Evolutionary conservation across 2,113 vertebrate genomes (phyloP).

Genomic region (Anas platyrhynchos): DNA sequence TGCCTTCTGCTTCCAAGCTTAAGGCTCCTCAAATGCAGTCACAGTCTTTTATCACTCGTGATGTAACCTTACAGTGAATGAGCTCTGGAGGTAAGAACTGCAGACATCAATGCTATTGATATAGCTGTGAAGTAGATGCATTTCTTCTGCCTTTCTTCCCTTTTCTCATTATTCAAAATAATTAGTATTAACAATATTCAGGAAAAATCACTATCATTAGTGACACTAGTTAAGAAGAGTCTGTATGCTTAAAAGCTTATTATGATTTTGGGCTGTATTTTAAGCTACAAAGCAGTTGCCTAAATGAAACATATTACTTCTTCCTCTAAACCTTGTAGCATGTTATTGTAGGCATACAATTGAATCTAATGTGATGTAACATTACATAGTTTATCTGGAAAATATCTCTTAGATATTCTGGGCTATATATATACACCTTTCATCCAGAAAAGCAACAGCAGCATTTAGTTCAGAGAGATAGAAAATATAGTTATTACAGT

Average conservation of each 20-base stretch:
- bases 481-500: neutral
- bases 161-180: neutral
- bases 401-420: neutral
- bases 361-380: neutral
- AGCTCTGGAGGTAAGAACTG: neutral
- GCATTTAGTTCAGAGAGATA: neutral
- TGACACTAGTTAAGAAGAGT: neutral
- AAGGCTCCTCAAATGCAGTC: neutral
- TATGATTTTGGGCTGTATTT: neutral
- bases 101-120: neutral
- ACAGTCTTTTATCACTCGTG: neutral
- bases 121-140: neutral
- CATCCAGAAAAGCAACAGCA: neutral
- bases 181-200: neutral
- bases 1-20: neutral
- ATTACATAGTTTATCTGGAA: neutral
- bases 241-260: neutral
- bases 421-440: neutral
- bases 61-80: neutral
- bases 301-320: neutral
- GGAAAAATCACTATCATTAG: neutral
- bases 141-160: neutral
- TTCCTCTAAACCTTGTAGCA: neutral
- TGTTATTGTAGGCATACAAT: neutral
- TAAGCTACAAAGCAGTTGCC: neutral